Base-by-base conservation (phyloP, 2,888 invertebrate species). In the Conus canariensis region DNA sequence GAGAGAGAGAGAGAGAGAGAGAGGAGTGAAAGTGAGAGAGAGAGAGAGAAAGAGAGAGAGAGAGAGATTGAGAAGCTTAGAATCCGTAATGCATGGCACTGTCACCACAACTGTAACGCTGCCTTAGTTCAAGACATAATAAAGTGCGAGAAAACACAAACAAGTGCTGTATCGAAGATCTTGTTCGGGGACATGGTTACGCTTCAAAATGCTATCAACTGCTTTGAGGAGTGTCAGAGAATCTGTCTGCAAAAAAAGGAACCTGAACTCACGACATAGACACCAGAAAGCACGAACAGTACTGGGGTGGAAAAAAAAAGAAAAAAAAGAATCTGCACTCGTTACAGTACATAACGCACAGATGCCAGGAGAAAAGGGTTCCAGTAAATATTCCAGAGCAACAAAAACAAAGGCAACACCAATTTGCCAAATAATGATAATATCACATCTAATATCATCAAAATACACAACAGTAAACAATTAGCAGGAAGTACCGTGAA, bases 401-500 rank as follows among this genome's bases (percentile, higher is more conserved):
- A 64, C 64, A 64, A 83, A 83, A 86, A 64, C 64, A 86, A 30
- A 67, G 86, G 86, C 86, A 86, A 86, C 86, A 86, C 67, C 86
- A 45, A 86, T 67, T 67, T 60, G 86, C 86, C 86, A 86, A 86
- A 67, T 86, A 67, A 86, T 85, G 60, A 85, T 86, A 86, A 86
- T 86, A 86, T 86, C 86, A 86, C 86, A 86, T 60, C 60, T 86
- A 86, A 86, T 86, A 86, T 67, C 67, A 86, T 60, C 14, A 14
- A 59, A 60, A n/a, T 85, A 25, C 25, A 85, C 60, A 85, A 85
- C 85, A 85, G 60, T 60, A 60, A 85, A 85, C 60, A 85, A 25
- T 25, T n/a, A 60, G 56, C 8, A 59, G 59, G 58, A 59, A 83
- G 83, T 83, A 58, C 30, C 8, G 19, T 30, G 77, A 80, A 30